Base-by-base conservation (phyloP, 2,888 invertebrate genomes). In the Serripes groenlandicus region DNA sequence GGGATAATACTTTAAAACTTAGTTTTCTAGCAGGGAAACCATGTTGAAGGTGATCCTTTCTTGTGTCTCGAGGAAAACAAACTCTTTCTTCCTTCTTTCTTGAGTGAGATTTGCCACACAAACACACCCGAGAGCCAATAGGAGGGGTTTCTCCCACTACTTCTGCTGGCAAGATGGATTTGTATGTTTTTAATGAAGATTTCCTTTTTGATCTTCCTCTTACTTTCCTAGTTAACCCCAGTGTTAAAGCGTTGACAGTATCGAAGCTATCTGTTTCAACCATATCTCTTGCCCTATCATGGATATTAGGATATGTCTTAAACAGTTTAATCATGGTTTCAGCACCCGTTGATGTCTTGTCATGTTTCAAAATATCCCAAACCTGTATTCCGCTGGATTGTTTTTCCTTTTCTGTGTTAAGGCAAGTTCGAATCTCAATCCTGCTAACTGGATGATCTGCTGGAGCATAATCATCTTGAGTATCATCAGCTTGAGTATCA, bases 301-400 rank as follows among this genome's bases (percentile, higher is more conserved):
- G 73, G n/a, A 74, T 62, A 70, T 81, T 81, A 28, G 83, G 81
- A 73, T 83, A 78, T 37, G 58, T 69, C 54, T 79, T 68, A 58
- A 81, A 75, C 26, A 86, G 71, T 49, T 82, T 74, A 21, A 84
- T 32, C 81, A 86, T 83, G 21, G 83, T 79, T 35, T 78, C 81
- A 3, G 81, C 70, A 26, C 72, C 52, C 0, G 66, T 62, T 11
- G 81, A 23, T 3, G 64, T 21, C 37, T 79, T 74, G 32, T 81
- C 79, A 75, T 86, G 83, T 58, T 75, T 66, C 60, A 86, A 30
- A 23, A 84, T 86, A 64, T 86, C 86, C 81, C 81, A 81, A 5
- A 77, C 37, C 28, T 78, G 81, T 54, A 86, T 72, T 2, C 79
- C 83, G 1, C 68, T 9, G 26, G 54, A 21, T n/a, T n/a, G n/a